Percentiles rank a stretch among this genome's conserved stretches.
Evolutionary conservation across 2,113 vertebrate genomes (phyloP).

Genomic region (Microcebus jonahi): DNA sequence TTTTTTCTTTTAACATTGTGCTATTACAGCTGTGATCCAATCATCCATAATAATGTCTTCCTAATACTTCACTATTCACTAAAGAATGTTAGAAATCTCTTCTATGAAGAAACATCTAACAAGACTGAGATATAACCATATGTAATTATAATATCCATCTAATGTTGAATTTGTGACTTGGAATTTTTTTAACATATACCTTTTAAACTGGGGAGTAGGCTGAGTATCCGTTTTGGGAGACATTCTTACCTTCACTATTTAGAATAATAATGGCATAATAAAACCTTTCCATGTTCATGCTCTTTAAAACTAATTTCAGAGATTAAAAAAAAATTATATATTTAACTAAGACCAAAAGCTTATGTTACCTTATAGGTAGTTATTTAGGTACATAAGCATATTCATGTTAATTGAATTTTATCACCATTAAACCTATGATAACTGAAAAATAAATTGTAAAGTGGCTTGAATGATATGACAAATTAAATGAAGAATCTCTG

Average conservation of each 20-base stretch:
- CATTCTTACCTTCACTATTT: not conserved
- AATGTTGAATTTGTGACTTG: not conserved
- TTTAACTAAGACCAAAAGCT: not conserved
- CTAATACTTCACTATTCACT: slow-evolving; percentile 43
- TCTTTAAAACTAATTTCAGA: not conserved
- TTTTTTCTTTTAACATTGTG: slow-evolving; percentile 25
- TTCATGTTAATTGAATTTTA: not conserved
- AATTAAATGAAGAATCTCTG: not conserved
- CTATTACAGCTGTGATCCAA: slow-evolving; percentile 21
- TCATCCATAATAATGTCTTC: slow-evolving; percentile 8
- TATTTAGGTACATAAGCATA: not conserved
- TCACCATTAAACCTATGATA: not conserved
- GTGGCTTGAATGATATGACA: not conserved
- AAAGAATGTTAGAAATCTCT: not conserved
- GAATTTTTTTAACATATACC: not conserved
- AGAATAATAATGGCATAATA: not conserved
- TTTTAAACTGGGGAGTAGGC: not conserved
- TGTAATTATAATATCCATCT: not conserved
- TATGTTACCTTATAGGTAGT: not conserved
- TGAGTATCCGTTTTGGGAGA: not conserved
- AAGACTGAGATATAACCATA: not conserved
- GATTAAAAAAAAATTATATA: not conserved
- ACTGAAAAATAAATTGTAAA: not conserved
- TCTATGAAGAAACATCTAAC: not conserved
- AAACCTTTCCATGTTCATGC: not conserved